These are phyloP conservation scores for Coturnix japonica DNA, from an alignment of 2,113 vertebrate genomes.

Conservation along the genomic window DNA sequence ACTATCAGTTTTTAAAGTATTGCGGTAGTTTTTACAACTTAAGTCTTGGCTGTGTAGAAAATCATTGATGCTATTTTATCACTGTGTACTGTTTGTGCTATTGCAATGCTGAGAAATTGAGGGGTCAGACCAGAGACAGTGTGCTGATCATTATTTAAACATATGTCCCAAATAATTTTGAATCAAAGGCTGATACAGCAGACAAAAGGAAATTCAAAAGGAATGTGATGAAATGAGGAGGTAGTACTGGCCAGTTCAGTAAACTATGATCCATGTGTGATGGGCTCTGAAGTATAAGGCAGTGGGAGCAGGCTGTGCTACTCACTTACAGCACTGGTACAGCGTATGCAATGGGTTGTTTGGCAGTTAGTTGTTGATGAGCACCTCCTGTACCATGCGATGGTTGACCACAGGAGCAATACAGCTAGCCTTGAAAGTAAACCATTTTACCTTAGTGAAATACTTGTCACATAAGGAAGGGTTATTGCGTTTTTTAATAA, in stretches of 20 bases:
- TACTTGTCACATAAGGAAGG: background rate
- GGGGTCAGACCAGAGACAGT: background rate
- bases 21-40: background rate
- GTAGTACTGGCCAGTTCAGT: background rate
- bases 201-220: background rate
- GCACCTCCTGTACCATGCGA: background rate
- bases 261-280: background rate
- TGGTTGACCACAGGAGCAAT: background rate
- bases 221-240: background rate
- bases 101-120: background rate
- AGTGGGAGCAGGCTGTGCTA: background rate
- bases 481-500: background rate
- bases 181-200: background rate
- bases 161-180: background rate
- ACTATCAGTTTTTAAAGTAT: rapidly evolving
- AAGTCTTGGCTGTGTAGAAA: background rate
- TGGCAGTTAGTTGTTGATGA: background rate
- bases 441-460: background rate
- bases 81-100: background rate
- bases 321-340: background rate
- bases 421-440: background rate
- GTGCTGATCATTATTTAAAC: background rate
- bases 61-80: too few species aligned
- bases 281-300: background rate
- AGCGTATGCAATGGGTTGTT: background rate